Conservation (phyloP, 2,113 vertebrate species). For the Cryptoleucopteryx plumbea region DNA sequence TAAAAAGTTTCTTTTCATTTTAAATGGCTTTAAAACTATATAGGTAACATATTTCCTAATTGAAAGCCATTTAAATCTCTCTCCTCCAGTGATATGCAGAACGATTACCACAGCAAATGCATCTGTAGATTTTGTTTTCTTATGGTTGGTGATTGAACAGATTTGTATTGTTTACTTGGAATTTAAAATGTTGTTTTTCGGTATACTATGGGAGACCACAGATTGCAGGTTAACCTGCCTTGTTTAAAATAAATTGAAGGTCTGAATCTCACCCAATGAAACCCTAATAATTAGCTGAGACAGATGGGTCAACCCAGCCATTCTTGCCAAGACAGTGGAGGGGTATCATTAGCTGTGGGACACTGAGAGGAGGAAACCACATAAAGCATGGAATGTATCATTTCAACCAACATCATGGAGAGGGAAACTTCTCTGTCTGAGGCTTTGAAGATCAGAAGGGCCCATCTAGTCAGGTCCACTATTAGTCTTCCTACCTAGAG, state of each 20-base stretch:
- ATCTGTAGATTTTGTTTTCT: background rate
- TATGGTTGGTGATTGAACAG: background rate
- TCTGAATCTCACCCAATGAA: slow-evolving; percentile 22
- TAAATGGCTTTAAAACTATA: background rate
- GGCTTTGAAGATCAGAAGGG: background rate
- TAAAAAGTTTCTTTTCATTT: background rate
- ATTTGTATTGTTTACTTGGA: background rate
- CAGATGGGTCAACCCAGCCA: slow-evolving; percentile 9
- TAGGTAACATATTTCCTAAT: background rate
- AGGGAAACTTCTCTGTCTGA: background rate
- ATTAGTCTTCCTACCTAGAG: background rate
- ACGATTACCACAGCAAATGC: background rate
- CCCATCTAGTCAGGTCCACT: background rate
- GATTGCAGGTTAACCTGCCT: slow-evolving; percentile 23
- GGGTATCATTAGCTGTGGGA: background rate
- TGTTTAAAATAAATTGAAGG: slow-evolving; percentile 1
- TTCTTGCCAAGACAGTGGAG: background rate
- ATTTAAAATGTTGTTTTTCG: slow-evolving; percentile 10
- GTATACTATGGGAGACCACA: background rate
- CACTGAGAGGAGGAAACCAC: background rate
- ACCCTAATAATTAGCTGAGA: slow-evolving; percentile 11
- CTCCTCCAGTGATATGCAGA: background rate
- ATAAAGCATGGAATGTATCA: background rate
- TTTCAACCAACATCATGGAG: background rate
- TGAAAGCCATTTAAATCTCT: background rate